Evolutionary conservation across 2,888 invertebrate genomes (phyloP).

Genomic region (Alviniconcha strummeri): DNA sequence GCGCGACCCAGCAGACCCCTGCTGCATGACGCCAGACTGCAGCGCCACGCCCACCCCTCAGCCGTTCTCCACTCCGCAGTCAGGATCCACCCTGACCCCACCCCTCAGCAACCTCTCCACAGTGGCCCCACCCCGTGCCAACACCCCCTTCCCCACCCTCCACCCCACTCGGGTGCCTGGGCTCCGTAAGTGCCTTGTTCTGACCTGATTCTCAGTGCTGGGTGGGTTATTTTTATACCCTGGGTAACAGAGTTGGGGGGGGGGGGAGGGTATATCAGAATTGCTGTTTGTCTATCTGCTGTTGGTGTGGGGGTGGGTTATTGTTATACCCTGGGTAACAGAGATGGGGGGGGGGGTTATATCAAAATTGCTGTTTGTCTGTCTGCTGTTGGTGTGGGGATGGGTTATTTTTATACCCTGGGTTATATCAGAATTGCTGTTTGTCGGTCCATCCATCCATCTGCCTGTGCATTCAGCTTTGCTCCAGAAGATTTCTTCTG

Average conservation of each 20-base stretch:
- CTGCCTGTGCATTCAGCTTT: too few species aligned
- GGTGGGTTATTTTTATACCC: neutral
- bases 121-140: neutral
- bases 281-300: neutral
- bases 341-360: too few species aligned
- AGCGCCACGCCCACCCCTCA: constrained; percentile 40
- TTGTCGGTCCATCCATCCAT: too few species aligned
- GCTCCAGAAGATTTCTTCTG: too few species aligned
- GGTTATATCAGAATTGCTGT: neutral
- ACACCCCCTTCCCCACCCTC: constrained; percentile 34
- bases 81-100: constrained; percentile 32
- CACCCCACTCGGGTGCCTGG: constrained; percentile 22
- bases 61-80: neutral
- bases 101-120: constrained; percentile 32
- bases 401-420: neutral
- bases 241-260: neutral
- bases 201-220: too few species aligned
- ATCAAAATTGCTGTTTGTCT: too few species aligned
- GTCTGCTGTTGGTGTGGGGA: neutral
- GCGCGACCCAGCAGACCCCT: constrained; percentile 22
- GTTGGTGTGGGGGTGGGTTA: neutral
- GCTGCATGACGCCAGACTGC: constrained; percentile 49
- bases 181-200: neutral
- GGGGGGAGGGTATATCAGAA: neutral
- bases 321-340: neutral